Conservation (phyloP, 1,140 invertebrate genomes). For the Kradibia gibbosae region DNA sequence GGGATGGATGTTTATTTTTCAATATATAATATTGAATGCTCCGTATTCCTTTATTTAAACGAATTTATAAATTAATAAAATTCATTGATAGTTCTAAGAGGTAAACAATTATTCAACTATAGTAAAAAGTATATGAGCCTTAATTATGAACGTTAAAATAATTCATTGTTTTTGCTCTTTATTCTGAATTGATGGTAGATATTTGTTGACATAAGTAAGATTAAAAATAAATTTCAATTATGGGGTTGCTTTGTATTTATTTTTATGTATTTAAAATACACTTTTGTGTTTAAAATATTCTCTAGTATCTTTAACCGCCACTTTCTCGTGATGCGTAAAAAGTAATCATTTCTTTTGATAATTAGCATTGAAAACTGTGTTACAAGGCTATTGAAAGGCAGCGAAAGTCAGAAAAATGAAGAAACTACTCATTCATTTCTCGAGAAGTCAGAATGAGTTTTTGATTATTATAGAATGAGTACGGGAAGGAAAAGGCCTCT, state of each 20-base stretch:
- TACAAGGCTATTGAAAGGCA: slow-evolving; percentile 31
- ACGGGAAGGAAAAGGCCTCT: slow-evolving; percentile 8
- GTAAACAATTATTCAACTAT: too few species aligned
- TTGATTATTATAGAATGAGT: slow-evolving; percentile 33
- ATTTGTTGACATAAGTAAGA: neutral
- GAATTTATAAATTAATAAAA: neutral
- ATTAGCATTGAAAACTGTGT: slow-evolving; percentile 27
- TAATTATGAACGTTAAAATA: neutral
- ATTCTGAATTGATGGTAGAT: neutral
- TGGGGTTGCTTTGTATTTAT: neutral
- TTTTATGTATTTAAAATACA: neutral
- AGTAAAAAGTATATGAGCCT: neutral
- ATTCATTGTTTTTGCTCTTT: neutral
- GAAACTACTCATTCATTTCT: slow-evolving; percentile 7
- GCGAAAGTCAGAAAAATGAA: slow-evolving; percentile 32
- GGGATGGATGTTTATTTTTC: neutral
- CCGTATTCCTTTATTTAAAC: neutral
- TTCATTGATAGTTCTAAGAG: neutral
- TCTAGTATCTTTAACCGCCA: neutral
- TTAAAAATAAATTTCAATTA: slow-evolving; percentile 13
- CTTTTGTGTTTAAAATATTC: neutral
- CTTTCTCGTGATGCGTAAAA: neutral
- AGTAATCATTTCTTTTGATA: slow-evolving; percentile 21
- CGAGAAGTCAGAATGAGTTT: slow-evolving; percentile 29
- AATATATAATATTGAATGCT: neutral